Percentiles rank a stretch among this genome's conserved stretches.
phyloP scores from a whole-genome alignment of 92 coral and sea anemone species.

The Blastomussa wellsi region DNA sequence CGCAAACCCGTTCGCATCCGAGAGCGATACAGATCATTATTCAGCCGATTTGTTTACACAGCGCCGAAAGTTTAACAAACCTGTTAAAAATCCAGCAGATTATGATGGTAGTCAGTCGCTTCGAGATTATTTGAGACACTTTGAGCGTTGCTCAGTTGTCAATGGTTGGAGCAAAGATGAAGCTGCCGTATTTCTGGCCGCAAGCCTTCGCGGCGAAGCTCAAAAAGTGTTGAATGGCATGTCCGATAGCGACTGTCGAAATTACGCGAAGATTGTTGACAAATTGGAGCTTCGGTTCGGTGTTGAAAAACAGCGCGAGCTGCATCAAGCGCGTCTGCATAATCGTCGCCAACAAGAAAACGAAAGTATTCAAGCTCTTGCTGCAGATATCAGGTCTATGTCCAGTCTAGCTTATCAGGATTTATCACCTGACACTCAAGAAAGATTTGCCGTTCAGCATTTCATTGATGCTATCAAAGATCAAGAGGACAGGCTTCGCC shows the following conservation, averaged over 20 bases:
- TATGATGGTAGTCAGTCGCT: too few relatives aligned
- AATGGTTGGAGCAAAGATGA: slow-evolving; percentile 40
- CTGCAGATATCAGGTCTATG: too few relatives aligned
- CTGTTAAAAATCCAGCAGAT: slow-evolving; percentile 11
- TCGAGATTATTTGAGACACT: too few relatives aligned
- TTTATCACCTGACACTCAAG: too few relatives aligned
- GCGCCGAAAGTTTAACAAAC: neutral
- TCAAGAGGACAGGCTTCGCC: too few relatives aligned
- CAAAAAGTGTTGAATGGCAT: slow-evolving; percentile 45
- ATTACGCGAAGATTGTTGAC: slow-evolving; percentile 46
- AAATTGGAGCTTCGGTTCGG: slow-evolving; percentile 45
- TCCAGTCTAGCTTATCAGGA: too few relatives aligned
- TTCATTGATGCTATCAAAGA: too few relatives aligned
- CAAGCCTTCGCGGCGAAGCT: slow-evolving; percentile 59
- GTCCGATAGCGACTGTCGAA: slow-evolving; percentile 41
- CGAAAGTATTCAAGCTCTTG: too few relatives aligned
- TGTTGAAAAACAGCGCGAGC: too few relatives aligned
- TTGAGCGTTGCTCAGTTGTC: slow-evolving; percentile 40
- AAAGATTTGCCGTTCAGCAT: too few relatives aligned
- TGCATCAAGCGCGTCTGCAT: too few relatives aligned
- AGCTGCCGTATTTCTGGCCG: slow-evolving; percentile 44
- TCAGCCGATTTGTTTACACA: slow-evolving; percentile 8
- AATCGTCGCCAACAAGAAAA: too few relatives aligned
- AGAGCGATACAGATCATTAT: neutral
- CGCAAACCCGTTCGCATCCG: neutral